A percentile compares a stretch with the other conserved stretches of the same genome.
phyloP scores from a whole-genome alignment of 2,113 vertebrate genomes.

The Rousettus leschenaultii region DNA sequence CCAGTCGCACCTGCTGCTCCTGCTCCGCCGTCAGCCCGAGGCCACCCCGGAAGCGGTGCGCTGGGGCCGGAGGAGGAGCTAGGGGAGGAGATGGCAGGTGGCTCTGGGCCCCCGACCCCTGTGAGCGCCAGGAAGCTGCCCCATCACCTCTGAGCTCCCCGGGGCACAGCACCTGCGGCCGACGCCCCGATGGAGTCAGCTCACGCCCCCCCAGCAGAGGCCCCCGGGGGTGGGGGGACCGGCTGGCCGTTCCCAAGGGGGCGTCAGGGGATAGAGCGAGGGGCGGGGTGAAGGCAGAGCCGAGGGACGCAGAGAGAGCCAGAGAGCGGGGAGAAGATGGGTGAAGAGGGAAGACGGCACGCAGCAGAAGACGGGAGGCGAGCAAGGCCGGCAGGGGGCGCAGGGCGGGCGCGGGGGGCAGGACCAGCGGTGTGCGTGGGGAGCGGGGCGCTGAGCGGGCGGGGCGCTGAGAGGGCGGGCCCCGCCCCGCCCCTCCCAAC shows the following conservation, averaged over 20 bases:
- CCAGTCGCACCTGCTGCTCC: fast-evolving
- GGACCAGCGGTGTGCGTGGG: neutral
- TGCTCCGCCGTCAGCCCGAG: fast-evolving
- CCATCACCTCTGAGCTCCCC: neutral
- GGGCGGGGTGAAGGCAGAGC: fast-evolving
- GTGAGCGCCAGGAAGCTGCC: neutral
- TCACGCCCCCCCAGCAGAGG: neutral
- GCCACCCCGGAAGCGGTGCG: fast-evolving
- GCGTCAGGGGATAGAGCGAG: neutral
- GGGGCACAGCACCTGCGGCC: neutral
- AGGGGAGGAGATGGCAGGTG: fast-evolving
- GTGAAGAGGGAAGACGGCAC: fast-evolving
- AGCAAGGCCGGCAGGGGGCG: fast-evolving
- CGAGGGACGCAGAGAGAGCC: neutral
- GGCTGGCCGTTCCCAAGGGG: no score
- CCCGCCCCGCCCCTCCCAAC: fast-evolving
- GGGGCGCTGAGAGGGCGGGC: no score
- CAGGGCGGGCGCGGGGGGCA: fast-evolving
- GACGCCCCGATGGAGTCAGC: neutral
- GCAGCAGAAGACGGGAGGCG: no score
- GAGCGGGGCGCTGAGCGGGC: fast-evolving
- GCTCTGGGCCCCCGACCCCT: no score
- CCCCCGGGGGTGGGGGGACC: neutral
- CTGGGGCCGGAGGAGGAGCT: neutral
- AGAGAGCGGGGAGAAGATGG: neutral